These are phyloP conservation scores for Cacoxenus indagator DNA, from an alignment of 2,888 invertebrate genomes.

Conservation along the genomic window DNA sequence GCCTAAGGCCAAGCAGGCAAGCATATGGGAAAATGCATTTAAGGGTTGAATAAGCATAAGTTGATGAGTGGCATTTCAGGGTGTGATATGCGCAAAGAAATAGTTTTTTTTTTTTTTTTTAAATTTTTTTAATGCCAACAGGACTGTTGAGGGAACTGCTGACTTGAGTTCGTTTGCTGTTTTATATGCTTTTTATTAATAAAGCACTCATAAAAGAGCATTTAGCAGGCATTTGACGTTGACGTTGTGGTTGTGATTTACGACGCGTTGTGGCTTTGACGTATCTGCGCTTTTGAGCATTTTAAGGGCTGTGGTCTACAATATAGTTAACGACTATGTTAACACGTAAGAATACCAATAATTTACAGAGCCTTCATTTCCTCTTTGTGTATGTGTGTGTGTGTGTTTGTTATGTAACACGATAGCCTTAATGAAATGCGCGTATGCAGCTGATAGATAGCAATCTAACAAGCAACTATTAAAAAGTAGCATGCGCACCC, in stretches of 20 bases:
- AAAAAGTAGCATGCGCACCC: not conserved
- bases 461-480: not conserved
- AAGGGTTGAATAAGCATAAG: constrained; percentile 9
- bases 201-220: constrained; percentile 24
- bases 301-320: constrained; percentile 4
- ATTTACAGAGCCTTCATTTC: no score
- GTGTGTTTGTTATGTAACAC: not conserved
- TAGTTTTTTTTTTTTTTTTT: constrained; percentile 6
- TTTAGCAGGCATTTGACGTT: not conserved
- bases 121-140: not conserved
- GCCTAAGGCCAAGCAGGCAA: no score
- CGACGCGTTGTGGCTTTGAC: constrained; percentile 32
- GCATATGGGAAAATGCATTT: constrained; percentile 9
- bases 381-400: constrained; percentile 48
- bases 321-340: constrained; percentile 32
- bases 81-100: constrained; percentile 11
- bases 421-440: not conserved
- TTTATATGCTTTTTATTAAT: constrained; percentile 53
- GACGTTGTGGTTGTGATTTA: constrained; percentile 44
- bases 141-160: not conserved
- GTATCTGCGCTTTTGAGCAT: constrained; percentile 23
- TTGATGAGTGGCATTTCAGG: not conserved
- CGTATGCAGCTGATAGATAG: not conserved
- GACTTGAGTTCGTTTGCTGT: constrained; percentile 23
- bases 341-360: constrained; percentile 54